Conservation (phyloP, 2,113 vertebrate genomes). For the Saguinus midas region DNA sequence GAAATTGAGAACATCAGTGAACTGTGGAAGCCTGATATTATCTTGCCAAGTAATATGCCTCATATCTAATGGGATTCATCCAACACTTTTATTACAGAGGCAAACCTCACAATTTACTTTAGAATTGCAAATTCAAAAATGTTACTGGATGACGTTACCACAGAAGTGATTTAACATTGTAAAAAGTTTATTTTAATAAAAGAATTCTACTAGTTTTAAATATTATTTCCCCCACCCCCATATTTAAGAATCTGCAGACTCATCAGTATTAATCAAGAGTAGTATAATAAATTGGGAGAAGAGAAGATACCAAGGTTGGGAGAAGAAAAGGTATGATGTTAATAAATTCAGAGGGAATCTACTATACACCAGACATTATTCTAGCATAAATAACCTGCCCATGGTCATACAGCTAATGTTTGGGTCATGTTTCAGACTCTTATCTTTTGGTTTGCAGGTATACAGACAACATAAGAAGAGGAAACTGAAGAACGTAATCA, state of each 20-base stretch:
- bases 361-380: background rate
- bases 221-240: background rate
- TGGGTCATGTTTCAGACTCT: background rate
- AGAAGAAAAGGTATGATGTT: background rate
- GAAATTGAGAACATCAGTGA: conserved; percentile 30
- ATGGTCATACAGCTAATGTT: background rate
- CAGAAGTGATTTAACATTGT: background rate
- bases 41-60: background rate
- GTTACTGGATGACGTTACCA: background rate
- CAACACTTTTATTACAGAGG: background rate
- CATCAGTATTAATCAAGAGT: background rate
- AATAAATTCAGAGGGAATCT: background rate
- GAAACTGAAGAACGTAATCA: background rate
- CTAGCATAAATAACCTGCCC: background rate
- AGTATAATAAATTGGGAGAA: background rate
- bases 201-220: conserved; percentile 34
- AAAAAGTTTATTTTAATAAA: background rate
- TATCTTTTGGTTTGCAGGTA: background rate
- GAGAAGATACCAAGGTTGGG: background rate
- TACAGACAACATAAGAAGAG: background rate
- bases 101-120: background rate
- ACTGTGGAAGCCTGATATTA: background rate
- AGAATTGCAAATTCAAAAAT: conserved; percentile 37
- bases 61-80: background rate
- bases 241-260: background rate